Base-by-base conservation (phyloP, 2,113 vertebrate genomes). In the Leucoraja erinaceus region DNA sequence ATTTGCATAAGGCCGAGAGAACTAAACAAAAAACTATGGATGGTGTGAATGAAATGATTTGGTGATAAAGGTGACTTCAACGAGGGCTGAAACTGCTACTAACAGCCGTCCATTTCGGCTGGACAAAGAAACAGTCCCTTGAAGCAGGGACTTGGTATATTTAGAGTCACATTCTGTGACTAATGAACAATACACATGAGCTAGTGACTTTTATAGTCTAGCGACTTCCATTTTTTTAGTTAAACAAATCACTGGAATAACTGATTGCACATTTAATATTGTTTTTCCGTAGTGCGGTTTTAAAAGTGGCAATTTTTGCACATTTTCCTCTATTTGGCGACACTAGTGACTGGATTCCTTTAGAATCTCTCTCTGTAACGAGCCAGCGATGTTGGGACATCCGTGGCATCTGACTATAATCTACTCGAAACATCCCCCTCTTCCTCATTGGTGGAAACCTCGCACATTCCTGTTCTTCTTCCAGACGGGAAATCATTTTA, bases 111-210 rank as follows among this genome's bases (percentile, higher is more conserved):
- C 66, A 91, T 20, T 18, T 20, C 33, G 12, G 66, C 47, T 9
- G 47, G 22, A 91, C 68, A 74, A 91, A 74, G 18, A 91, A 47
- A 91, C 28, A 68, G 72, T 47, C 54, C 33, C 25, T 33, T 91
- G 90, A 54, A 54, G 90, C 68, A 54, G 90, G 70, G 54, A 72
- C 95, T 94, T 95, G 93, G 94, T 93, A 28, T 94, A 28, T 96
- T 97, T 97, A 97, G 96, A 97, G 97, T 97, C 97, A 97, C 96
- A 95, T 94, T 95, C 95, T 95, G 96, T 96, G 96, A 97, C 97
- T 97, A 94, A 95, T 95, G 95, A 93, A 96, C 93, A 93, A 93
- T 93, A 88, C 93, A 93, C 94, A 93, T 95, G 94, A 93, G 70
- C 94, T 94, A 94, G 95, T 95, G 95, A 95, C 95, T 95, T 96